These are phyloP conservation scores for Trachelus stipa DNA, from an alignment of 2,888 invertebrate genomes.

Conservation along the genomic window DNA sequence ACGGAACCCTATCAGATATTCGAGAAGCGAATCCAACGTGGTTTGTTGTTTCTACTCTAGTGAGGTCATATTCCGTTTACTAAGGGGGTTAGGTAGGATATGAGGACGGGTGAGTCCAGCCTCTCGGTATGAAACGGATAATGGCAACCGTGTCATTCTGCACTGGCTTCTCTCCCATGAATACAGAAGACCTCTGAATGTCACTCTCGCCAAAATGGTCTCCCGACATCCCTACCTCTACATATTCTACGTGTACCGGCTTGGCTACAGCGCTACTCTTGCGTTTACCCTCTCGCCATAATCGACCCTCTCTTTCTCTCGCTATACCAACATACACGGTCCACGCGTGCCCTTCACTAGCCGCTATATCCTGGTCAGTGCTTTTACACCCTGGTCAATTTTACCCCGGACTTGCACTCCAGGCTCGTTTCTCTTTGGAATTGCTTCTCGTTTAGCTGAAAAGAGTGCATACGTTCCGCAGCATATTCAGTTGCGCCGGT, in stretches of 20 bases:
- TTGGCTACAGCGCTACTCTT: not conserved
- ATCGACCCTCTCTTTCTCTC: not conserved
- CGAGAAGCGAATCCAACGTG: not conserved
- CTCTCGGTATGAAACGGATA: slow-evolving; percentile 6
- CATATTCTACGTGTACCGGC: slow-evolving; percentile 3
- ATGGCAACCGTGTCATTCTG: slow-evolving; percentile 5
- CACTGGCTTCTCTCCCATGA: slow-evolving; percentile 2
- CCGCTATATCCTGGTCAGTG: not conserved
- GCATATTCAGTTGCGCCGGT: not conserved
- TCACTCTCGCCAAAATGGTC: not conserved
- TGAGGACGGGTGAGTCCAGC: not conserved
- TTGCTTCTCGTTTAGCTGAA: not conserved
- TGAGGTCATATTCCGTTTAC: slow-evolving; percentile 1
- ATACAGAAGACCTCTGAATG: slow-evolving; percentile 11
- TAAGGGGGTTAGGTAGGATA: not conserved
- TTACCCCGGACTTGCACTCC: not conserved
- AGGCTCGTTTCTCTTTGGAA: not conserved
- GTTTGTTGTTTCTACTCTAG: not conserved
- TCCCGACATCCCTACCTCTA: not conserved
- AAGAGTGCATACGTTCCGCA: not conserved
- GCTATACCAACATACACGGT: not conserved
- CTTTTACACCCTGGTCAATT: not conserved
- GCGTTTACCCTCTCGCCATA: not conserved
- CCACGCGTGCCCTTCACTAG: not conserved
- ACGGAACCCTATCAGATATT: not conserved